phyloP scores from a whole-genome alignment of 1,140 invertebrate genomes.

The Planococcus citri region DNA sequence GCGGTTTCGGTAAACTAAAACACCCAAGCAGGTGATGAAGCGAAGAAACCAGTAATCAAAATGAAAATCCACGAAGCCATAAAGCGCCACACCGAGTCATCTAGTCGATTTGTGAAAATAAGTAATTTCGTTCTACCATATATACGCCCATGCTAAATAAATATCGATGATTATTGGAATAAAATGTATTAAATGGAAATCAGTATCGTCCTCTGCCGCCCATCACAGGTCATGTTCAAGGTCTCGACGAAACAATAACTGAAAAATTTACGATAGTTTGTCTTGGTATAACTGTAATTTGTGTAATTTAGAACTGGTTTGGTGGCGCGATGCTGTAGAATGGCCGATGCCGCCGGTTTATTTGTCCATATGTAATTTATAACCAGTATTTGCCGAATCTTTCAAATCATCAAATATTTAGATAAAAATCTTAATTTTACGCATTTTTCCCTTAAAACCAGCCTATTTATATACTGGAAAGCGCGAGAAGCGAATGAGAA shows the following conservation, averaged over 20 bases:
- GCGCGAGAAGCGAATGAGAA: too few species aligned
- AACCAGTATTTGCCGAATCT: not conserved
- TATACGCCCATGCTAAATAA: too few species aligned
- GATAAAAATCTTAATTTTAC: not conserved
- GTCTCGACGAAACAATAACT: not conserved
- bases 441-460: too few species aligned
- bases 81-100: too few species aligned
- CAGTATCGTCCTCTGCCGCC: conserved; percentile 4
- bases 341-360: not conserved
- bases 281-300: not conserved
- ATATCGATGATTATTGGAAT: not conserved
- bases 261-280: not conserved
- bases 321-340: not conserved
- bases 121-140: too few species aligned
- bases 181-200: conserved; percentile 6
- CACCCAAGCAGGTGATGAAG: too few species aligned
- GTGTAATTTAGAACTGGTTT: not conserved
- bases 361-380: not conserved
- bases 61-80: too few species aligned
- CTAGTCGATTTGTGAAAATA: too few species aligned
- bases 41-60: too few species aligned
- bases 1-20: too few species aligned
- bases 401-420: not conserved
- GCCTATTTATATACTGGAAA: too few species aligned
- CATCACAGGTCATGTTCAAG: not conserved